Conservation (phyloP, 1,140 invertebrate species). For the Dryas iulia region DNA sequence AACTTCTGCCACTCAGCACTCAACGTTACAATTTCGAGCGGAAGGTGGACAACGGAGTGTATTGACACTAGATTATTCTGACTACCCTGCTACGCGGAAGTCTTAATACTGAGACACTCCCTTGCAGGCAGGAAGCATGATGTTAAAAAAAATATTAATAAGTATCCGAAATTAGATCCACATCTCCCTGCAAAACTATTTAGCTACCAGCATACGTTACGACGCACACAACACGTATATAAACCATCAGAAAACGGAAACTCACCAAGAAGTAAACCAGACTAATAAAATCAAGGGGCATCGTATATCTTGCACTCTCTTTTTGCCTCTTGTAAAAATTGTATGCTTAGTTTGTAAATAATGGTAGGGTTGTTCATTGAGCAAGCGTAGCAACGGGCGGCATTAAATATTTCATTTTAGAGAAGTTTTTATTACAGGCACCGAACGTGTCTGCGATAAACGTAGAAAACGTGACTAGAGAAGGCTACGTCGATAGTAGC, state of each 20-base stretch:
- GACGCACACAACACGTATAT: background rate
- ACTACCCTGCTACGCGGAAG: too few species aligned
- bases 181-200: too few species aligned
- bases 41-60: too few species aligned
- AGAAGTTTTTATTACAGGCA: conserved; percentile 75
- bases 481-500: conserved; percentile 49
- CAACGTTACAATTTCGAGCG: too few species aligned
- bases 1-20: too few species aligned
- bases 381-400: conserved; percentile 40
- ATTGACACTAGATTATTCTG: too few species aligned
- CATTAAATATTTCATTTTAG: conserved; percentile 79
- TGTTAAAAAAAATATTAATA: too few species aligned
- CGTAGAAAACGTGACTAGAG: conserved; percentile 66
- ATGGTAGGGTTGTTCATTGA: conserved; percentile 29
- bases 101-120: too few species aligned
- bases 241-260: background rate
- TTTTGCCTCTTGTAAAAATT: conserved; percentile 13
- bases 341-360: conserved; percentile 28
- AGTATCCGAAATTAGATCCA: too few species aligned
- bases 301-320: background rate
- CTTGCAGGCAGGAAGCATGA: too few species aligned
- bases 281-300: background rate
- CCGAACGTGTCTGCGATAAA: conserved; percentile 73
- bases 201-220: too few species aligned
- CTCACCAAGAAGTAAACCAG: background rate